phyloP scores from a whole-genome alignment of 2,113 vertebrate species.

The western clawed frog (Xenopus tropicalis) region DNA sequence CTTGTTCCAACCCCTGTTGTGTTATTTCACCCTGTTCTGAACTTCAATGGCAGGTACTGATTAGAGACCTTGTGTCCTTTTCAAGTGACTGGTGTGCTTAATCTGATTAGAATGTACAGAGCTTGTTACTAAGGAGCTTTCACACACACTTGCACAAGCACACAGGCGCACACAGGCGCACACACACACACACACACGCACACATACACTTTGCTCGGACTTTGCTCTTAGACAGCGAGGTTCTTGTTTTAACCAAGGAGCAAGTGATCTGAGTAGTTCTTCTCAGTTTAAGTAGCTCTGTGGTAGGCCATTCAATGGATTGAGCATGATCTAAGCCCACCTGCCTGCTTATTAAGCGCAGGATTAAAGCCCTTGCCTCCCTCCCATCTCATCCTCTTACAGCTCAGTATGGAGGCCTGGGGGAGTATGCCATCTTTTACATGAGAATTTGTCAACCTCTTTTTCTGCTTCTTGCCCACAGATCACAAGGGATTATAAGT shows the following conservation, averaged over 20 bases:
- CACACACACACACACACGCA: conserved; percentile 13
- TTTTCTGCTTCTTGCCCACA: conserved; percentile 49
- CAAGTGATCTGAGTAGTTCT: conserved; percentile 43
- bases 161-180: conserved; percentile 50
- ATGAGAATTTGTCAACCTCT: conserved; percentile 53
- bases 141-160: conserved; percentile 55
- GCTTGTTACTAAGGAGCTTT: conserved; percentile 63
- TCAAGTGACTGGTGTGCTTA: conserved; percentile 81
- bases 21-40: conserved; percentile 87
- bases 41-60: conserved; percentile 88
- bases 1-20: conserved; percentile 76
- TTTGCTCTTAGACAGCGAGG: background rate
- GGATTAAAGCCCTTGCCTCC: conserved; percentile 46
- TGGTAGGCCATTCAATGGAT: conserved; percentile 45
- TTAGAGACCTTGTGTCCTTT: conserved; percentile 81
- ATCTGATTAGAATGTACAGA: conserved; percentile 97
- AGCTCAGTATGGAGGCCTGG: conserved; percentile 47
- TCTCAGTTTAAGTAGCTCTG: conserved; percentile 28
- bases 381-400: conserved; percentile 34
- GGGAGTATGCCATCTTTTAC: conserved; percentile 54
- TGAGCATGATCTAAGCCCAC: conserved; percentile 51
- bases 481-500: conserved; percentile 62
- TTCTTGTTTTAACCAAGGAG: conserved; percentile 16
- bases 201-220: background rate
- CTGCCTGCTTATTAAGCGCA: conserved; percentile 56